Percentiles rank a stretch among this genome's conserved stretches.
Evolutionary conservation across 1,140 invertebrate genomes (phyloP).

Genomic region (Chrysomallon squamiferum): DNA sequence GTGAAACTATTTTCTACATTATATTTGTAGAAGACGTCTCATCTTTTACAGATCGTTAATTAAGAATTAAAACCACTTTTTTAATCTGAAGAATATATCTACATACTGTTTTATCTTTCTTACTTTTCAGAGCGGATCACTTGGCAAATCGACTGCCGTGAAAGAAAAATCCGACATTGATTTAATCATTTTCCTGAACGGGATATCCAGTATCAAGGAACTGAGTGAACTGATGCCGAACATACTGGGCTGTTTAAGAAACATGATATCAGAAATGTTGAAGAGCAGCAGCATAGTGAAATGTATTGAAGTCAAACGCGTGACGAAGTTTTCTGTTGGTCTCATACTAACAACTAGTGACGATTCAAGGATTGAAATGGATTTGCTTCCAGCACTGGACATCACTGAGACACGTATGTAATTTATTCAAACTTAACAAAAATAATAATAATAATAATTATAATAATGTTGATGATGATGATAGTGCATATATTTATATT

Average conservation of each 20-base stretch:
- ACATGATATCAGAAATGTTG: background rate
- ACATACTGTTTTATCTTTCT: too few relatives aligned
- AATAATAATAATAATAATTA: too few relatives aligned
- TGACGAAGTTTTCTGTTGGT: background rate
- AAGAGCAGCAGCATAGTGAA: too few relatives aligned
- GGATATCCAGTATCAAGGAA: background rate
- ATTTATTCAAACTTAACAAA: too few relatives aligned
- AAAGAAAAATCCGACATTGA: conserved; percentile 3
- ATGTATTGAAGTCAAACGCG: background rate
- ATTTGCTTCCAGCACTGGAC: background rate
- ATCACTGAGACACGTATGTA: background rate
- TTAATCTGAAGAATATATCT: too few relatives aligned
- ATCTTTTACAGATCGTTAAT: too few relatives aligned
- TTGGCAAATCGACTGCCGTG: conserved; percentile 1
- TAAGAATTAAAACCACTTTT: too few relatives aligned
- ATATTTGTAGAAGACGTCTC: too few relatives aligned
- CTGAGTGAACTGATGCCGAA: background rate
- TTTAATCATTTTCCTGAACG: conserved; percentile 1
- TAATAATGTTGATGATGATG: too few relatives aligned
- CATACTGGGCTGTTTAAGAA: background rate
- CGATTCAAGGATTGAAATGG: background rate
- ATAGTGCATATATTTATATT: too few relatives aligned
- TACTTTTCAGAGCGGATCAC: conserved; percentile 3
- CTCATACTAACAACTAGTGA: background rate
- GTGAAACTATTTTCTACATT: too few relatives aligned